Percentiles rank a stretch among this genome's conserved stretches.
phyloP scores from a whole-genome alignment of 1,140 invertebrate species.

The Ericerus pela region DNA sequence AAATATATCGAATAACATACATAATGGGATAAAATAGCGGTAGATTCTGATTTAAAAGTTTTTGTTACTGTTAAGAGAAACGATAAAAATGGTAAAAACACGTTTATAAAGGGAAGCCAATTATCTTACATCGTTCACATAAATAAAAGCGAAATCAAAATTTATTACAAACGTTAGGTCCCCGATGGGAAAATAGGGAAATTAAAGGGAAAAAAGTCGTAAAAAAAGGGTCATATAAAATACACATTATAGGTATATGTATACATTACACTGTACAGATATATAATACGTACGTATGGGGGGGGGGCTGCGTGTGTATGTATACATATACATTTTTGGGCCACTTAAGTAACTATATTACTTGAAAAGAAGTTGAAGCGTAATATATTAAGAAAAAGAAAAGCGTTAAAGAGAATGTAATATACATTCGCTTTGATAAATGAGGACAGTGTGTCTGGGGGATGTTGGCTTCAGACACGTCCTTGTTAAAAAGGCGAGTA shows the following conservation, averaged over 20 bases:
- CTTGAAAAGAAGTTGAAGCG: conserved; percentile 12
- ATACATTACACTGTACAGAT: too few species aligned
- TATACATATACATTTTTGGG: too few species aligned
- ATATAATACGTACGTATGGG: too few species aligned
- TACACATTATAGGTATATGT: too few species aligned
- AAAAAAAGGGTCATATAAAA: conserved; percentile 9
- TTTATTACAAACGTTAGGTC: conserved; percentile 10
- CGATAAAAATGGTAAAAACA: conserved; percentile 11
- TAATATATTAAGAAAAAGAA: conserved; percentile 11
- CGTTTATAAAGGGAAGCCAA: conserved; percentile 9
- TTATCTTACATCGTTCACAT: conserved; percentile 10
- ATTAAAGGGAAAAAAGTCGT: conserved; percentile 10
- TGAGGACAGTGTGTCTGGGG: conserved; percentile 11
- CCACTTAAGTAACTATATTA: conserved; percentile 12
- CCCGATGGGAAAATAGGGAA: conserved; percentile 9
- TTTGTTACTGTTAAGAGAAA: conserved; percentile 7
- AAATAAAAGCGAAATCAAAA: conserved; percentile 10
- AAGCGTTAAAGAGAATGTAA: conserved; percentile 12
- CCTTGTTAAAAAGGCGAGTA: conserved; percentile 10
- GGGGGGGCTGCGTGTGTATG: too few species aligned
- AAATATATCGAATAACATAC: too few species aligned
- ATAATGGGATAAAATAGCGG: conserved; percentile 7
- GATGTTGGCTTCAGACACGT: conserved; percentile 10
- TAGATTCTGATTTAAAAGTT: conserved; percentile 12
- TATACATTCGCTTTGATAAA: conserved; percentile 11